Conservation (phyloP, 2,888 invertebrate species). For the Amiota minor region DNA sequence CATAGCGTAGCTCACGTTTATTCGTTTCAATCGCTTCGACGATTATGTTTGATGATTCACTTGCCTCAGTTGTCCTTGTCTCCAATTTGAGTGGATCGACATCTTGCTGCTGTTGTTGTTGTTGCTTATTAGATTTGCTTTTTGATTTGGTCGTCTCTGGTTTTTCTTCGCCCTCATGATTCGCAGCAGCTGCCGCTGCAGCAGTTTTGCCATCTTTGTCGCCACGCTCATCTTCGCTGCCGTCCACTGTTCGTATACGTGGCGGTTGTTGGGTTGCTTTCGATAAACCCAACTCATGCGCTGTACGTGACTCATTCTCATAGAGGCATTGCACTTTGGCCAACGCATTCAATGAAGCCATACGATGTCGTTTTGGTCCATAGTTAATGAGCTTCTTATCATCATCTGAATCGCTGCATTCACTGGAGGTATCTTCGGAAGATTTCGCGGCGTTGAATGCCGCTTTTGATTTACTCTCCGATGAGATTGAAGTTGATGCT, state of each 20-base stretch:
- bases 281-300: conserved; percentile 77
- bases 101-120: conserved; percentile 39
- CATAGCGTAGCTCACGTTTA: conserved; percentile 80
- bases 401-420: conserved; percentile 67
- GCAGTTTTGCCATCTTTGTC: conserved; percentile 37
- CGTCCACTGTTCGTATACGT: conserved; percentile 71
- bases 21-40: conserved; percentile 54
- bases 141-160: conserved; percentile 30
- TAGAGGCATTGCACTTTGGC: conserved; percentile 93
- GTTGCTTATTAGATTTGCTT: conserved; percentile 9
- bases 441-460: conserved; percentile 22
- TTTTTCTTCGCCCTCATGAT: conserved; percentile 39
- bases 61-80: neutral
- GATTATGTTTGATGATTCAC: neutral
- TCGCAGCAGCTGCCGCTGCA: neutral
- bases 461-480: conserved; percentile 27
- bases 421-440: conserved; percentile 43
- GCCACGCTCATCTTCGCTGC: conserved; percentile 74
- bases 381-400: conserved; percentile 69
- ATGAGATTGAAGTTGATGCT: conserved; percentile 26
- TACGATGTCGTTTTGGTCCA: conserved; percentile 87
- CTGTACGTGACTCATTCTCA: conserved; percentile 88
- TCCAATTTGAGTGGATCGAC: conserved; percentile 45
- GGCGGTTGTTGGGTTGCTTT: conserved; percentile 74
- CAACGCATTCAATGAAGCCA: conserved; percentile 90